Conservation (phyloP, 2,888 invertebrate genomes). For the Thyatira batis region DNA sequence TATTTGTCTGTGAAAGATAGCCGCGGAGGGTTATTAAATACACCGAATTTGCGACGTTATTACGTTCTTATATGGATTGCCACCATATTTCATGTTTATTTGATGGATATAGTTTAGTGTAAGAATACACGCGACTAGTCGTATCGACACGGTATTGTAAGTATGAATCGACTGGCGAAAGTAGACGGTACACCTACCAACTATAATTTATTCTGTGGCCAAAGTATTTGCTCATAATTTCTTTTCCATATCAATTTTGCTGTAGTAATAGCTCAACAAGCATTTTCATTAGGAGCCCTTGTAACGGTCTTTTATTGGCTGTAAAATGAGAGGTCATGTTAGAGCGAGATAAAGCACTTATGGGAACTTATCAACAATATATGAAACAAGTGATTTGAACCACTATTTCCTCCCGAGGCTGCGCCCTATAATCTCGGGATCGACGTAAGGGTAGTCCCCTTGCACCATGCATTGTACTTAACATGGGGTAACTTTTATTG, state of each 20-base stretch:
- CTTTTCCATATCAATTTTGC: not conserved
- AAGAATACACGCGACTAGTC: not conserved
- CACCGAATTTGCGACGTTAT: not conserved
- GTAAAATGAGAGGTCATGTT: not conserved
- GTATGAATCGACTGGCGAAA: not conserved
- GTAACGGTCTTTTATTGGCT: slow-evolving; percentile 5
- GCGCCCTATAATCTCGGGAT: slow-evolving; percentile 49
- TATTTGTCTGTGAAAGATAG: not conserved
- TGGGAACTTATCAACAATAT: slow-evolving; percentile 33
- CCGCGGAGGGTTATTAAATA: not conserved
- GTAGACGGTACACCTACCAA: not conserved
- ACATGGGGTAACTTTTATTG: slow-evolving; percentile 76
- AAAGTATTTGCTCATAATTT: not conserved
- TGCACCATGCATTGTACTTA: slow-evolving; percentile 73
- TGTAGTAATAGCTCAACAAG: no score
- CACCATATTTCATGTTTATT: not conserved
- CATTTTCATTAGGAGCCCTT: not conserved
- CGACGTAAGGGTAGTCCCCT: slow-evolving; percentile 69
- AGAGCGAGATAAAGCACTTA: slow-evolving; percentile 18
- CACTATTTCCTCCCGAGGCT: slow-evolving; percentile 51
- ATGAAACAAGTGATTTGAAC: slow-evolving; percentile 62
- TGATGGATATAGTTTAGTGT: not conserved
- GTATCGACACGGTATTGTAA: not conserved
- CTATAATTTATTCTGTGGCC: not conserved
- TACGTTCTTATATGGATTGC: not conserved